phyloP scores from a whole-genome alignment of 2,113 vertebrate species.

The Suricata suricatta region DNA sequence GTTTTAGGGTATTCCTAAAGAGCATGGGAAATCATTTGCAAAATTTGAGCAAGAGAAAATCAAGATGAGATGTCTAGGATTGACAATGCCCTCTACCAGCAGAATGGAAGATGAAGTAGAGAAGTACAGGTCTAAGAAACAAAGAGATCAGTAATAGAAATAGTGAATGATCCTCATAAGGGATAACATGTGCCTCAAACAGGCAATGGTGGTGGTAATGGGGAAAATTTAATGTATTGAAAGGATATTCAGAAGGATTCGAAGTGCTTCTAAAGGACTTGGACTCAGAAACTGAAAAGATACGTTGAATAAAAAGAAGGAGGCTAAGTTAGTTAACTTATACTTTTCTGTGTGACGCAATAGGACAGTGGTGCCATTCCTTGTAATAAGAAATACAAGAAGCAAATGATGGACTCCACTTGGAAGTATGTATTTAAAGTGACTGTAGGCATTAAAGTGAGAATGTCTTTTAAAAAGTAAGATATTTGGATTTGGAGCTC shows the following conservation, averaged over 20 bases:
- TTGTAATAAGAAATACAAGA: background rate
- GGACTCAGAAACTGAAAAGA: background rate
- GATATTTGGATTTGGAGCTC: background rate
- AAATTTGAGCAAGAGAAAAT: background rate
- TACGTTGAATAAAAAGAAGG: background rate
- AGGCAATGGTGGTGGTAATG: background rate
- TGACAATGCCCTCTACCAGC: background rate
- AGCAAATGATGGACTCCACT: background rate
- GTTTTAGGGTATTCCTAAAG: background rate
- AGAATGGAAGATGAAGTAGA: background rate
- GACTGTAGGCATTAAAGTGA: background rate
- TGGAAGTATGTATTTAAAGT: background rate
- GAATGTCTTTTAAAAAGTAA: background rate
- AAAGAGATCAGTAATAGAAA: background rate
- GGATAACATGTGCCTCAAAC: background rate
- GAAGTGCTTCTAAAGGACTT: background rate
- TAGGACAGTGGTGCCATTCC: background rate
- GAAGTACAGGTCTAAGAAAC: background rate
- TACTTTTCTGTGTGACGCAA: background rate
- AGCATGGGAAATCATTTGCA: background rate
- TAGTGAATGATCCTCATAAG: background rate
- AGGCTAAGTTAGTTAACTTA: background rate
- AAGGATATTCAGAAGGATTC: background rate
- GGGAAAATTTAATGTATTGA: background rate
- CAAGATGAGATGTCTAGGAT: background rate